These are phyloP conservation scores for Falco peregrinus DNA, from an alignment of 2,797 vertebrate species.

Conservation along the genomic window DNA sequence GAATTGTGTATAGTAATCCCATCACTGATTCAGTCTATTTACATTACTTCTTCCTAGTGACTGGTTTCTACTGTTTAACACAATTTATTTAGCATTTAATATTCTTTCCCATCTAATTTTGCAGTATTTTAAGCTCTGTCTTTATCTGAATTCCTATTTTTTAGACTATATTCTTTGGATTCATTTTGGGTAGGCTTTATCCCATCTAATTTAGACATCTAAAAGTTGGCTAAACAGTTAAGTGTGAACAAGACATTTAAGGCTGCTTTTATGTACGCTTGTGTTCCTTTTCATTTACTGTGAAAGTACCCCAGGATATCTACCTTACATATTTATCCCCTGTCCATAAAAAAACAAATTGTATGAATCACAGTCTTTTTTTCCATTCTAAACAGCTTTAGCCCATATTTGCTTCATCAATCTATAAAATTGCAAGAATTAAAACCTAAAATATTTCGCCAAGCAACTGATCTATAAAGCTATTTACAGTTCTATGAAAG, in stretches of 20 bases:
- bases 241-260: background rate
- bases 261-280: background rate
- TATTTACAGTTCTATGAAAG: background rate
- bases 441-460: background rate
- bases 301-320: background rate
- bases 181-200: background rate
- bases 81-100: background rate
- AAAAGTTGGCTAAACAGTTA: background rate
- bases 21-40: background rate
- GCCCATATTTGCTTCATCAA: background rate
- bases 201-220: background rate
- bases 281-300: background rate
- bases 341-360: background rate
- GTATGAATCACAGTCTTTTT: background rate
- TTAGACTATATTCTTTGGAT: background rate
- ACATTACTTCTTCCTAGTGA: background rate
- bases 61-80: background rate
- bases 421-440: background rate
- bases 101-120: background rate
- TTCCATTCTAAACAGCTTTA: background rate
- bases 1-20: background rate
- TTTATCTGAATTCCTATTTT: background rate
- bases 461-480: background rate
- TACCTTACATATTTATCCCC: background rate
- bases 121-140: background rate